Base-by-base conservation (phyloP, 2,888 invertebrate genomes). In the Aphidius colemani region DNA sequence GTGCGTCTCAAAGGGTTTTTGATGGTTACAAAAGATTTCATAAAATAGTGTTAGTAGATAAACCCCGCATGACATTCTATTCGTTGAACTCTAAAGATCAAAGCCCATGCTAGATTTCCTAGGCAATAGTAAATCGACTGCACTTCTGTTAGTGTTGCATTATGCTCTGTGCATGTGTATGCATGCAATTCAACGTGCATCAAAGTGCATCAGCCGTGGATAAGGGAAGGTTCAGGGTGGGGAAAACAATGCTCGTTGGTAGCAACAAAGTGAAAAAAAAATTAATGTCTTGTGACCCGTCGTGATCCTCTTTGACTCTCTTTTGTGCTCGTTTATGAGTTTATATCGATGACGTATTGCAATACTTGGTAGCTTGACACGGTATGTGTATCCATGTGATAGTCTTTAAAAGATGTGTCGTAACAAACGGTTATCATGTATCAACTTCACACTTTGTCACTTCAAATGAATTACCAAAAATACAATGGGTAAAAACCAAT, bases 281-380 rank as follows among this genome's bases (percentile, higher is more conserved):
- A 55, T 18, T 13, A 59, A 18, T 39, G 45, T 18, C 48, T 11
- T 44, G 53, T 60, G 53, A 46, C 51, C 44, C 46, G 30, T 11
- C 46, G 10, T 49, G 55, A 61, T 61, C 61, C 61, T 53, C 30
- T 30, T 30, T 56, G 49, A 49, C 56, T 45, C 45, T 45, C 11
- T 50, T 61, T 61, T 61, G 56, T 61, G 49, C 41, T 49, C 13
- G 61, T 49, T 43, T 43, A 66, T 64, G 63, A 45, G 58, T 59
- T 53, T 30, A 30, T 63, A 65, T 67, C 63, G 63, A 65, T 64
- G 30, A 66, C 65, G 67, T 66, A 65, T 66, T 61, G 53, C 59
- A 58, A 62, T 61, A 63, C 60, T 56, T 49, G 59, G 43, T 43
- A 51, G 61, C 48, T 59, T 58, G 62, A 53, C 64, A 61, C 53